Percentiles rank a stretch among this genome's conserved stretches.
Evolutionary conservation across 1,140 invertebrate genomes (phyloP).

Genomic region (Plutomurus gul): DNA sequence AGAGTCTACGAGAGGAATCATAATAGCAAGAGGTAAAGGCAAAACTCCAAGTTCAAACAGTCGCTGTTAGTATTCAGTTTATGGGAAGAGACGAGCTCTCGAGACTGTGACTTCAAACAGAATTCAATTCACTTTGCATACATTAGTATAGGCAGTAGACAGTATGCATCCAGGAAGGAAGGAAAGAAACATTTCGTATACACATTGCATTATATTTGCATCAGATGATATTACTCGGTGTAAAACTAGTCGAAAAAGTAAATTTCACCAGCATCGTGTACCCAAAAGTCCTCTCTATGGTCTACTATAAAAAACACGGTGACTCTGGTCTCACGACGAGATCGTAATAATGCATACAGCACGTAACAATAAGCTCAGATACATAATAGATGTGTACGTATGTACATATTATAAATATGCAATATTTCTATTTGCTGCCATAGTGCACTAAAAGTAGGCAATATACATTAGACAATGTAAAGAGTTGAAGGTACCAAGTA

Average conservation of each 20-base stretch:
- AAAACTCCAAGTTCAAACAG: too few species aligned
- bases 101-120: neutral
- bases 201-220: neutral
- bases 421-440: neutral
- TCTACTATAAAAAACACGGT: too few species aligned
- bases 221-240: neutral
- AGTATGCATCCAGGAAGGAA: neutral
- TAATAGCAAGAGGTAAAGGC: too few species aligned
- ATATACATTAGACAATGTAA: neutral
- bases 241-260: neutral
- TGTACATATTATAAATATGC: too few species aligned
- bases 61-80: too few species aligned
- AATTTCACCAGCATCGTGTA: too few species aligned
- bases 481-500: neutral
- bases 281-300: too few species aligned
- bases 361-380: too few species aligned
- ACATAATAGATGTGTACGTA: too few species aligned
- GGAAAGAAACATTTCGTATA: slow-evolving; percentile 2
- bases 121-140: neutral
- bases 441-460: neutral
- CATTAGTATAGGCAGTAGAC: neutral
- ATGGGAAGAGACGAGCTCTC: neutral
- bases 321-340: too few species aligned
- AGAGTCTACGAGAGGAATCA: too few species aligned
- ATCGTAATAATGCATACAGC: too few species aligned